These are phyloP conservation scores for Ahaetulla prasina DNA, from an alignment of 2,113 vertebrate genomes.

Conservation along the genomic window DNA sequence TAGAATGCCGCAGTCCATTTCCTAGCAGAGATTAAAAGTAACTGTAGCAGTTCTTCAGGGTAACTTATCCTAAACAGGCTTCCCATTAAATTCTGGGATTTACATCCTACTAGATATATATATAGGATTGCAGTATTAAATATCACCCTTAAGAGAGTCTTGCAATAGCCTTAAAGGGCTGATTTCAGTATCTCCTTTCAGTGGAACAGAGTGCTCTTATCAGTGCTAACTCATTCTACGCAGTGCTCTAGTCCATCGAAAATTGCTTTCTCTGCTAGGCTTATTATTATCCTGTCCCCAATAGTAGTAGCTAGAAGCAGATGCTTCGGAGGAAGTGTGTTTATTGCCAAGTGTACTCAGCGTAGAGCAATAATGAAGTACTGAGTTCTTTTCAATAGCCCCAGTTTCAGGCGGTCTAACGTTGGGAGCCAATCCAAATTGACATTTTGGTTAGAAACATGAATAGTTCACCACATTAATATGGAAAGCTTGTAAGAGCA, in stretches of 20 bases:
- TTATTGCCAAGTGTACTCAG: background rate
- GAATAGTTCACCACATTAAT: background rate
- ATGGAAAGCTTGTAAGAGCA: background rate
- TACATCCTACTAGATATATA: background rate
- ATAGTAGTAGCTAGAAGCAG: background rate
- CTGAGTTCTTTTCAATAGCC: constrained; percentile 5
- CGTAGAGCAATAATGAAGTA: background rate
- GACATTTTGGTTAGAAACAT: background rate
- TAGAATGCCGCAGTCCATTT: background rate
- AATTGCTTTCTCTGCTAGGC: background rate
- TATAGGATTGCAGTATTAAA: background rate
- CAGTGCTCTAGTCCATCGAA: background rate
- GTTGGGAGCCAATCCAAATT: background rate
- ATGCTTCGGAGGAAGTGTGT: background rate
- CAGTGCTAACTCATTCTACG: background rate
- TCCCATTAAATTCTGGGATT: background rate
- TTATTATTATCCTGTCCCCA: constrained; percentile 15
- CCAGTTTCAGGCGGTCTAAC: background rate
- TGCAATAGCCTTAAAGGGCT: background rate
- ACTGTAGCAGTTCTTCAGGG: background rate
- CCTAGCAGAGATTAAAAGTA: background rate
- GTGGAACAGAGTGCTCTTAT: background rate
- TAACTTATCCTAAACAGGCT: background rate
- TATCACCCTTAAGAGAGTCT: background rate
- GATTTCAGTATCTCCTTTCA: background rate